phyloP scores from a whole-genome alignment of 2,113 vertebrate species.

The Phocoena phocoena region DNA sequence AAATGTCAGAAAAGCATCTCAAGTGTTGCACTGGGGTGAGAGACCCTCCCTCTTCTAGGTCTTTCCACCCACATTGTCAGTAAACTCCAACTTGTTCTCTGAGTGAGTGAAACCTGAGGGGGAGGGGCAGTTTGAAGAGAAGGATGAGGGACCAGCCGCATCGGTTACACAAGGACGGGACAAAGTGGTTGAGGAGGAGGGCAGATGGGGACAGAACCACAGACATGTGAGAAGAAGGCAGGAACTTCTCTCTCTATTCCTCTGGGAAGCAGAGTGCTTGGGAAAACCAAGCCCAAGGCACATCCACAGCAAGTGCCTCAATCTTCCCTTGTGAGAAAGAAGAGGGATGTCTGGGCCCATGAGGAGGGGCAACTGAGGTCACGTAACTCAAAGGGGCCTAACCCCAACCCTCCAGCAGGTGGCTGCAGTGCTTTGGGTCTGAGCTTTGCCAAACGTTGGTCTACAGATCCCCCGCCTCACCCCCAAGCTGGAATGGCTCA shows the following conservation, averaged over 20 bases:
- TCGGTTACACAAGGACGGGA: background rate
- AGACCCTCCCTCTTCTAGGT: background rate
- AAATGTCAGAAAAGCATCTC: background rate
- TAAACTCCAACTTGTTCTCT: background rate
- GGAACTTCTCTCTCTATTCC: background rate
- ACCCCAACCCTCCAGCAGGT: accelerated
- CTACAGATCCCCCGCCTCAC: background rate
- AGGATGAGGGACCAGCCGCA: background rate
- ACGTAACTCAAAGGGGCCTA: background rate
- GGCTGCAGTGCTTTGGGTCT: background rate
- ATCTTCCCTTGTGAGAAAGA: background rate
- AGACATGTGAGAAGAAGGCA: background rate
- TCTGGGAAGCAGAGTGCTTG: too few relatives aligned
- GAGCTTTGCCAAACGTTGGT: background rate
- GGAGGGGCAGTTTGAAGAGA: background rate
- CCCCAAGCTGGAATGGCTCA: background rate
- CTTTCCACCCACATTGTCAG: background rate
- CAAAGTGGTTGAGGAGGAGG: background rate
- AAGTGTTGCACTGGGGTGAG: background rate
- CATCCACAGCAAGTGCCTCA: background rate
- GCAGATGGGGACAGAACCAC: background rate
- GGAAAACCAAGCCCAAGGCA: background rate
- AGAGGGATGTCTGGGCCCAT: background rate
- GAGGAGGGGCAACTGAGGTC: background rate
- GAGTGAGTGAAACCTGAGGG: background rate